Evolutionary conservation across 2,888 invertebrate species (phyloP), one percentile per base, ranked within the genome.

Genomic region (Willowsia nigromaculata): DNA sequence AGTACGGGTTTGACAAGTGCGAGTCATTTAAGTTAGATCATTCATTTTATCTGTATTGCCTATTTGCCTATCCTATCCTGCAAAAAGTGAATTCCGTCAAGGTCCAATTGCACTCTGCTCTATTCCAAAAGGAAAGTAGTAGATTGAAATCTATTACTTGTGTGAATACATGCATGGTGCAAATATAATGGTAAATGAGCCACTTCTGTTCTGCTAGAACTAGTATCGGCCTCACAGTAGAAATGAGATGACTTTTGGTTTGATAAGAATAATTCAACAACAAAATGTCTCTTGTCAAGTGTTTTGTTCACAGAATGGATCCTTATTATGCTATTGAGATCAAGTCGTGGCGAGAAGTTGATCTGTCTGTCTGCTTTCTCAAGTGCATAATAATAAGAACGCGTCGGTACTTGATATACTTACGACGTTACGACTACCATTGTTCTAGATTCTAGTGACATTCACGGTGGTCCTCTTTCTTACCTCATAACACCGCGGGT

Each of bases 401-500:
- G 30, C 47, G 30, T 53, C 56, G n/a, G 30, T 13, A 76, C 30
- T 85, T 62, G 18, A 47, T 47, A 74, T 27, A 37, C 68, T 65
- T 65, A 68, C 7, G 47, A 18, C 25, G 37, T 65, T 65, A 68
- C 7, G 47, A 18, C 25, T 3, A 56, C 68, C 59, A 76, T 88
- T 40, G 43, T 68, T 84, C 59, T 62, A 37, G 80, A 33, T 68
- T 84, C 59, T 62, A 37, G 80, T 84, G 84, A 84, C 78, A 78
- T 76, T 56, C 84, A 76, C 22, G 88, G 88, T 88, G 88, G 88
- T 88, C 88, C 68, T 43, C 65, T 83, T 65, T 76, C 83, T 83
- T 88, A 83, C 83, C 83, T 83, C 88, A 83, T 88, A 50, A 78
- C 88, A 78, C 80, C 40, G 68, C 84, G 88, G 88, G 88, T 78